Conservation (phyloP, 2,797 vertebrate species). For the Petrocephalus schoutedeni region DNA sequence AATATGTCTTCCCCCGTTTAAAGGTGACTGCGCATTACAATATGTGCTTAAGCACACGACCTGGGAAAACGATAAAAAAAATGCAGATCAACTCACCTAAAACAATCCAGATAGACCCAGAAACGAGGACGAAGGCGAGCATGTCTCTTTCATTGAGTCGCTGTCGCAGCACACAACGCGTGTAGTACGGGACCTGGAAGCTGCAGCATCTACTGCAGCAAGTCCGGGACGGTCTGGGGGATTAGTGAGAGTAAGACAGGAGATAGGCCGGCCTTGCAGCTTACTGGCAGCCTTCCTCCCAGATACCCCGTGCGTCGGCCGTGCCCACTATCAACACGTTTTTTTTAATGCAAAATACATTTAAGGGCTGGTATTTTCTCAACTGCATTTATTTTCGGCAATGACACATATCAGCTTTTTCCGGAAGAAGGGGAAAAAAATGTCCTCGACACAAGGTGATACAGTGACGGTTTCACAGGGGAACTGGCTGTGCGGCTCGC, state of each 20-base stretch:
- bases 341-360: not conserved
- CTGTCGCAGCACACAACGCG: constrained; percentile 45
- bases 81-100: constrained; percentile 59
- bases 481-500: not conserved
- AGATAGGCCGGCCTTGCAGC: constrained; percentile 19
- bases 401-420: constrained; percentile 8
- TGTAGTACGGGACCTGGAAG: constrained; percentile 50
- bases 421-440: constrained; percentile 24
- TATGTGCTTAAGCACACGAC: not conserved
- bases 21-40: not conserved
- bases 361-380: constrained; percentile 1
- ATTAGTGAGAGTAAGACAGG: constrained; percentile 43
- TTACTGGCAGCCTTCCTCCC: not conserved
- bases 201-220: constrained; percentile 65
- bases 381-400: not conserved
- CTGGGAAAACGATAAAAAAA: not conserved
- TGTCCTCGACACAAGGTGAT: constrained; percentile 30
- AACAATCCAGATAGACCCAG: constrained; percentile 71
- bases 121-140: constrained; percentile 71
- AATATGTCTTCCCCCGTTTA: constrained; percentile 18
- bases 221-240: constrained; percentile 58
- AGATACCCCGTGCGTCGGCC: not conserved
- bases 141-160: constrained; percentile 68
- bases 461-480: not conserved
- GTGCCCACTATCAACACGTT: not conserved